Evolutionary conservation across 2,113 vertebrate species (phyloP), one percentile per base, ranked within the genome.

Genomic region (Triplophysa siluroides): DNA sequence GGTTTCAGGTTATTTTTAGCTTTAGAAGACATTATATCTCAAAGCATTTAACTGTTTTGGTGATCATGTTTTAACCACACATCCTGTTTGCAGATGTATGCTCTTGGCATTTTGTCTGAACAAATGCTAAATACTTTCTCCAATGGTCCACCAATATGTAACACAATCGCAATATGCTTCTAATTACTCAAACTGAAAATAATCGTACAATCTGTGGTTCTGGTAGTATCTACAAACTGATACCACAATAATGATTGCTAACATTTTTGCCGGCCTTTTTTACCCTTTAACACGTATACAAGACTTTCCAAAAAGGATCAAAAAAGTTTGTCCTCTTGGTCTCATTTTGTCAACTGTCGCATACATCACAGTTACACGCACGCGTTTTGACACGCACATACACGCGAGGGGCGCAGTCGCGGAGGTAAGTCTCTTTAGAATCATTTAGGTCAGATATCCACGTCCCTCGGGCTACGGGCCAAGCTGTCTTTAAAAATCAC

Each of bases 391-490:
- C 29, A 72, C 52, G 18, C 10, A 19, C 78, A 64, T 18, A 26
- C 64, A 69, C 76, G n/a, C 76, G 65, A 24, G 3, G 3, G 33
- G 19, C n/a, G 3, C 58, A 65, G 1, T 23, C 29, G 29, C 7
- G 11, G 66, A 78, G 78, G 67, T 62, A 43, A 64, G 41, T 90
- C 86, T 91, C 90, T 92, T 93, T 93, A 91, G 90, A 86, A 90
- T 91, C 92, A 91, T 93, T 94, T 92, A 93, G 88, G 89, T 94
- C 92, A 94, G 87, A 90, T 89, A 90, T 90, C 87, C 88, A 83
- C 86, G 85, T 90, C 89, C 91, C 86, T 82, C 87, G 84, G 87
- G 87, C 87, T 88, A 83, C 86, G 81, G 88, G 88, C 89, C 79
- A 79, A 79, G 86, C 87, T 91, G 88, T 88, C 89, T 87, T 87